Base-by-base conservation (phyloP, 2,888 invertebrate species). In the Himalopsyche kuldschensis region DNA sequence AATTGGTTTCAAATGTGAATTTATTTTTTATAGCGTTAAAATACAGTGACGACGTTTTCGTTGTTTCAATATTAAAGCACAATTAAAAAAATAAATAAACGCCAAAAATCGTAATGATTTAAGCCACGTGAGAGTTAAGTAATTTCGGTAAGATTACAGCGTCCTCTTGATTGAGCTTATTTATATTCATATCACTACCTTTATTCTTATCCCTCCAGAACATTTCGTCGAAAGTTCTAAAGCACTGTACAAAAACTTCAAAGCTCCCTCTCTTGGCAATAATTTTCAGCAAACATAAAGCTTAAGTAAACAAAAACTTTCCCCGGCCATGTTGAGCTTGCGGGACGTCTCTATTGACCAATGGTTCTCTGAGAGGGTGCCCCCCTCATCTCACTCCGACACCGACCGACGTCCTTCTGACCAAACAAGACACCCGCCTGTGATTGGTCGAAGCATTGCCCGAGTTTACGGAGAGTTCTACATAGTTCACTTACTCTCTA, bases 261-360 rank as follows among this genome's bases (percentile, higher is more conserved):
- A 55, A 55, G 55, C 55, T n/a, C 55, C 24, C 55, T 55, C 55
- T 20, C 55, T 55, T 10, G 55, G 55, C 55, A 55, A 55, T 55
- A 55, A 55, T 55, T 55, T 55, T 55, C 55, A 20, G 55, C 55
- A 55, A 55, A 55, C 55, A 55, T 55, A 55, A 41, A 55, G 55
- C 55, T 55, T 24, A 24, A 24, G 55, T 55, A 55, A 55, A 55
- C 78, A 78, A 82, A 82, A 79, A 79, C n/a, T 32, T 27, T 32
- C 75, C n/a, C 75, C 82, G 63, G 82, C 84, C 84, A 82, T 82
- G 63, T 77, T 84, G 84, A 79, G 63, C 55, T 76, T 63, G 32
- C 27, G 32, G 63, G 55, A 30, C 48, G 75, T 55, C 78, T 83
- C 84, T 82, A 80, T 85, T 85, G 85, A 85, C 85, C 85, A 85